Evolutionary conservation across 2,888 invertebrate species (phyloP).

Genomic region (Kuschelorhynchus macadamiae): DNA sequence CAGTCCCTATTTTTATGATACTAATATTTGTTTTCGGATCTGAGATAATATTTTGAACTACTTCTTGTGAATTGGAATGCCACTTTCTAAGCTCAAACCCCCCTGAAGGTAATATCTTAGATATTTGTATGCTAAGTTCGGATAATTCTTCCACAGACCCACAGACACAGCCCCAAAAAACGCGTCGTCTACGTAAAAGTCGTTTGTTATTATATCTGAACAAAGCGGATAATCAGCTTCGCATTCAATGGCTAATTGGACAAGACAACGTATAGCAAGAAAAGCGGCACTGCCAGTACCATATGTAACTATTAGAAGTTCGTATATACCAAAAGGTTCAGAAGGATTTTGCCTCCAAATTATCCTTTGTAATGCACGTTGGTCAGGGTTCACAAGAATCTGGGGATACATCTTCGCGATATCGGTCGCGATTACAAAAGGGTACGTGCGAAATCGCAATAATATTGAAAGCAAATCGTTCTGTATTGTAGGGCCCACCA

Average conservation of each 20-base stretch:
- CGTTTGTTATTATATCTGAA: neutral
- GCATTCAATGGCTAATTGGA: slow-evolving; percentile 3
- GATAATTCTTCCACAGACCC: too few relatives aligned
- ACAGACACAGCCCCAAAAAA: neutral
- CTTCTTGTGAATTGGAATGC: too few relatives aligned
- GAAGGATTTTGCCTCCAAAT: neutral
- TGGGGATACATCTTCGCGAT: slow-evolving; percentile 29
- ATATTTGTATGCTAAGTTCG: too few relatives aligned
- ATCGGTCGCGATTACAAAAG: slow-evolving; percentile 10
- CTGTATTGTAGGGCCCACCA: slow-evolving; percentile 27
- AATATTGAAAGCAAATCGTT: slow-evolving; percentile 20
- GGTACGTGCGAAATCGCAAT: slow-evolving; percentile 5
- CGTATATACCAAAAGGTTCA: neutral
- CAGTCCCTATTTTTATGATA: too few relatives aligned
- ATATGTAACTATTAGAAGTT: slow-evolving; percentile 36
- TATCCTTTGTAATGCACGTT: neutral
- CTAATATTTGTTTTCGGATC: too few relatives aligned
- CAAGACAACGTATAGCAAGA: slow-evolving; percentile 32
- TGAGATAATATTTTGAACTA: too few relatives aligned
- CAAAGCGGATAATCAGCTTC: neutral
- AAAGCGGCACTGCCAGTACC: slow-evolving; percentile 40
- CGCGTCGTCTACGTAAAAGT: slow-evolving; percentile 12
- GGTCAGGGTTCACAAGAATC: slow-evolving; percentile 15
- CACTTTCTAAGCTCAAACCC: too few relatives aligned
- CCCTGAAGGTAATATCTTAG: too few relatives aligned